Evolutionary conservation across 2,797 vertebrate species (phyloP).

Genomic region (Perdix hodgsoniae): DNA sequence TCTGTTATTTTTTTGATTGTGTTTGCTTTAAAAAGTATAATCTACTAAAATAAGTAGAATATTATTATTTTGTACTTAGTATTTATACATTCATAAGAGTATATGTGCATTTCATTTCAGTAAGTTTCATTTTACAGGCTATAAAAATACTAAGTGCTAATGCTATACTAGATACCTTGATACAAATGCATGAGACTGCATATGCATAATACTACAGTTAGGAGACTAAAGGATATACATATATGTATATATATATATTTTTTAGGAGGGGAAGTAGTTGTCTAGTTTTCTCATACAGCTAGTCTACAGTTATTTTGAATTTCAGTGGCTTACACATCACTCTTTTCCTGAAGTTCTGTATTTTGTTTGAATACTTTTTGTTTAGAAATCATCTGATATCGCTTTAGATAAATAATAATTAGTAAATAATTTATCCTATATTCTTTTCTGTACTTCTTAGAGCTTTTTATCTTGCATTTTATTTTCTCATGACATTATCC

Average conservation of each 20-base stretch:
- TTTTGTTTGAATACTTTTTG: neutral
- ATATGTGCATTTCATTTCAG: neutral
- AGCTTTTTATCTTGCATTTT: neutral
- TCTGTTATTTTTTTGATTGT: neutral
- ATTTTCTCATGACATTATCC: neutral
- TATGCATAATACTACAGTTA: neutral
- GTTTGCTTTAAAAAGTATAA: neutral
- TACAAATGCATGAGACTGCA: neutral
- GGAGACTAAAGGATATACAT: too few species aligned
- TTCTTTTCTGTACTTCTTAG: neutral
- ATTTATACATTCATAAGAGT: neutral
- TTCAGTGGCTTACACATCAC: neutral
- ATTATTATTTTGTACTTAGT: neutral
- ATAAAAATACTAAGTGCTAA: neutral
- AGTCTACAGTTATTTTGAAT: neutral
- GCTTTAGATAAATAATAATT: too few species aligned
- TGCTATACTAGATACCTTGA: neutral
- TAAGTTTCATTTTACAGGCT: neutral
- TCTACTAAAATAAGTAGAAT: neutral
- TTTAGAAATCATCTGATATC: neutral
- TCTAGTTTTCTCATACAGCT: neutral
- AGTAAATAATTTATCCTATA: neutral
- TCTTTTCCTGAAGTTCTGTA: neutral
- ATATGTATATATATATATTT: too few species aligned
- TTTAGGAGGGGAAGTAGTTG: too few species aligned